Conservation (phyloP, 2,797 vertebrate genomes). For the Tapera naevia region DNA sequence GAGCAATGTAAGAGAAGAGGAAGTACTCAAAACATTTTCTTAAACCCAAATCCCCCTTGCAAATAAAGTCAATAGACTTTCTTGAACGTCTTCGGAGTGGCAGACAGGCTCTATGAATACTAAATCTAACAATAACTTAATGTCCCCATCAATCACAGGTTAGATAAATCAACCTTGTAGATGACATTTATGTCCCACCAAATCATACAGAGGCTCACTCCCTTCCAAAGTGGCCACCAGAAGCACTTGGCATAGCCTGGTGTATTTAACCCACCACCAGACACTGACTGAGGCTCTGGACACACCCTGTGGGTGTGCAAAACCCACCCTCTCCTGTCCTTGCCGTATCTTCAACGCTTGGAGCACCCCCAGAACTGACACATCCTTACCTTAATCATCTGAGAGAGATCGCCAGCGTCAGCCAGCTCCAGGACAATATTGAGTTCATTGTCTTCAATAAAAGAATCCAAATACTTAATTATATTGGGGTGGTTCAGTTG, state of each 20-base stretch:
- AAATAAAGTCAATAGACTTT: slow-evolving; percentile 36
- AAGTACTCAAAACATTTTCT: slow-evolving; percentile 60
- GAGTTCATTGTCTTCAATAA: slow-evolving; percentile 91
- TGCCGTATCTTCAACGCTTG: fast-evolving
- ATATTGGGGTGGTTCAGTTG: slow-evolving; percentile 93
- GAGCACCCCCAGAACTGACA: background rate
- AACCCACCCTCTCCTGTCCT: fast-evolving
- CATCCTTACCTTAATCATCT: slow-evolving; percentile 90
- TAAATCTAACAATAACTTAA: background rate
- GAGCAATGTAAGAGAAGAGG: slow-evolving; percentile 72
- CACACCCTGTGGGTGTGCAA: background rate
- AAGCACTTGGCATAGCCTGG: background rate
- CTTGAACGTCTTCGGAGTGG: background rate
- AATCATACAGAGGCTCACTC: fast-evolving
- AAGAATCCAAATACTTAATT: slow-evolving; percentile 94
- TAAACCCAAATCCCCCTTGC: slow-evolving; percentile 42
- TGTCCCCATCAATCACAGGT: background rate
- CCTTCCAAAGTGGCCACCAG: background rate
- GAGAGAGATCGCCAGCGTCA: slow-evolving; percentile 90
- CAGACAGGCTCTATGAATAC: background rate
- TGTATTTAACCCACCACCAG: fast-evolving
- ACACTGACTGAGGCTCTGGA: background rate
- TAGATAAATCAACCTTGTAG: background rate
- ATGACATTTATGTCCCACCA: background rate
- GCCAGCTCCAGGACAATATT: slow-evolving; percentile 94